These are phyloP conservation scores for Hydraecia micacea DNA, from an alignment of 2,888 invertebrate genomes.

Conservation along the genomic window DNA sequence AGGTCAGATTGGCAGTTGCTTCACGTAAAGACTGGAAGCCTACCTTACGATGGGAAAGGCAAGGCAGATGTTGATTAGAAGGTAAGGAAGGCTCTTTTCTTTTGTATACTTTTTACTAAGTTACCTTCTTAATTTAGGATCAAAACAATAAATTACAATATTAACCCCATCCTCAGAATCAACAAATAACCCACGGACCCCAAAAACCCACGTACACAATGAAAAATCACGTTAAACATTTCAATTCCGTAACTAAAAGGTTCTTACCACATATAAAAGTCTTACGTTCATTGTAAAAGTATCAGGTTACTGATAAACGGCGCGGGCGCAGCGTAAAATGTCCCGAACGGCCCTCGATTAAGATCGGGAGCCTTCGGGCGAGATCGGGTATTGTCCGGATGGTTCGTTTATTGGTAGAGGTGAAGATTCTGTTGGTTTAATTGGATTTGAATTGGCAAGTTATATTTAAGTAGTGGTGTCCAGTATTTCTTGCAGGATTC, in stretches of 20 bases:
- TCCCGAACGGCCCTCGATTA: constrained; percentile 63
- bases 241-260: constrained; percentile 72
- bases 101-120: no score
- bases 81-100: no score
- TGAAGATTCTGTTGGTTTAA: constrained; percentile 35
- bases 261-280: constrained; percentile 67
- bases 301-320: constrained; percentile 74
- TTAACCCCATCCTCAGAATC: background rate
- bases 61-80: no score
- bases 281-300: constrained; percentile 65
- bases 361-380: constrained; percentile 65
- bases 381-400: constrained; percentile 55
- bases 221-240: constrained; percentile 70
- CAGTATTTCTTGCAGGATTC: background rate
- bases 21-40: no score
- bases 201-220: constrained; percentile 62
- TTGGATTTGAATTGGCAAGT: constrained; percentile 21
- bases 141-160: constrained; percentile 15
- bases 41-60: no score
- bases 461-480: background rate
- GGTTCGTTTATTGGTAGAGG: constrained; percentile 27
- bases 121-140: background rate
- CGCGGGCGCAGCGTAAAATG: constrained; percentile 66
- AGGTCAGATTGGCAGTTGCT: no score
- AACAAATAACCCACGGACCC: constrained; percentile 32